These are phyloP conservation scores for Eulemur rubriventer DNA, from an alignment of 2,797 vertebrate genomes.

Conservation along the genomic window DNA sequence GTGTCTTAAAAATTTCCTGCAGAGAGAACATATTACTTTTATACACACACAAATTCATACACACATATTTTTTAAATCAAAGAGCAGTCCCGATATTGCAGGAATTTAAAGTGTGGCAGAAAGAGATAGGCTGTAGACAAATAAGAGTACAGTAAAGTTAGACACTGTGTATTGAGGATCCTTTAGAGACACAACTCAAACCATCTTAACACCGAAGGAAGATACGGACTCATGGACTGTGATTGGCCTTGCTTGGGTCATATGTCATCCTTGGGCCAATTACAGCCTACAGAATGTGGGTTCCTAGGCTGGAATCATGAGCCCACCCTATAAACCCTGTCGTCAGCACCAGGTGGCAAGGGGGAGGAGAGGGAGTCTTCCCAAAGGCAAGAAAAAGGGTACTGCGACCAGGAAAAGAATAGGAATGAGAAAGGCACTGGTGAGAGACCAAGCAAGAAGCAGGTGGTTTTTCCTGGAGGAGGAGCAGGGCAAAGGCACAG, in stretches of 20 bases:
- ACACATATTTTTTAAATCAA: background rate
- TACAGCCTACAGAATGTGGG: background rate
- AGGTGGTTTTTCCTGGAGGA: background rate
- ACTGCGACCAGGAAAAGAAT: background rate
- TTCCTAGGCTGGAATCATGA: background rate
- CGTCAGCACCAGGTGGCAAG: background rate
- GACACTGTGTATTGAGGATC: background rate
- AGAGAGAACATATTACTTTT: background rate
- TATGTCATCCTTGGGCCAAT: background rate
- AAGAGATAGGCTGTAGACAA: background rate
- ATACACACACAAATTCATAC: background rate
- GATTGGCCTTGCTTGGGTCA: background rate
- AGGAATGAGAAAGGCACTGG: background rate
- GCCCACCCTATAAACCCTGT: background rate
- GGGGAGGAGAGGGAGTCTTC: background rate
- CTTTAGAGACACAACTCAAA: background rate
- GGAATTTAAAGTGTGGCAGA: background rate
- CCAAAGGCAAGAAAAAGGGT: background rate
- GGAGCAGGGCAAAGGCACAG: background rate
- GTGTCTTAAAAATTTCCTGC: background rate
- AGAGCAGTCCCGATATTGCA: background rate
- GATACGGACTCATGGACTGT: background rate
- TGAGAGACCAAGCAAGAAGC: background rate
- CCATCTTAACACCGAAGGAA: background rate
- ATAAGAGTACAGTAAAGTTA: background rate